phyloP scores from a whole-genome alignment of 1,140 invertebrate genomes.

The Dreissena rostriformis region DNA sequence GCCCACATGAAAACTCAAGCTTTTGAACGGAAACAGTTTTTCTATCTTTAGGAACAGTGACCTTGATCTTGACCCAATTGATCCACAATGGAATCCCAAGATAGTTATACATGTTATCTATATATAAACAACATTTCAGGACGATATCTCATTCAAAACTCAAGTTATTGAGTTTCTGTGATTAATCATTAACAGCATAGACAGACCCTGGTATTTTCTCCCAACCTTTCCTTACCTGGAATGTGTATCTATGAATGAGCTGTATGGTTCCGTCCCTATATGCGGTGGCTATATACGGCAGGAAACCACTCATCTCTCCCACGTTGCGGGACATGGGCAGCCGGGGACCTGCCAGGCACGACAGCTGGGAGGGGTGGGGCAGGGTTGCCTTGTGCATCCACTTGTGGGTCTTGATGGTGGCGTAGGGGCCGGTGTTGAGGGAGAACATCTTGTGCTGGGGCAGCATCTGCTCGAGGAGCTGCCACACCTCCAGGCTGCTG shows the following conservation, averaged over 20 bases:
- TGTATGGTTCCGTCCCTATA: conserved; percentile 89
- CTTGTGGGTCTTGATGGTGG: conserved; percentile 85
- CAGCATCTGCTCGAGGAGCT: conserved; percentile 89
- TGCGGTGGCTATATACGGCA: conserved; percentile 87
- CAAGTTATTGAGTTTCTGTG: too few relatives aligned
- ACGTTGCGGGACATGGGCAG: conserved; percentile 80
- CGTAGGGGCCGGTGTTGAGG: conserved; percentile 83
- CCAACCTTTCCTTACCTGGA: conserved; percentile 82
- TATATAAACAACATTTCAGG: too few relatives aligned
- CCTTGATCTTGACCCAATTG: too few relatives aligned
- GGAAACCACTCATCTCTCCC: conserved; percentile 87
- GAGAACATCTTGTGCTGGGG: conserved; percentile 89
- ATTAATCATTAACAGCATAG: too few relatives aligned
- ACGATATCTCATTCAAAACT: too few relatives aligned
- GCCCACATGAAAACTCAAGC: too few relatives aligned
- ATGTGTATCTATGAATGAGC: conserved; percentile 88
- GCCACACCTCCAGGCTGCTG: conserved; percentile 92
- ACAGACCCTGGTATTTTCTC: too few relatives aligned
- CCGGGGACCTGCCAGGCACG: conserved; percentile 76
- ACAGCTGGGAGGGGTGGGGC: conserved; percentile 70
- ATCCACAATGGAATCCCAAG: too few relatives aligned
- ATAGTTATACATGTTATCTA: too few relatives aligned
- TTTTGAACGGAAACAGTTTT: too few relatives aligned
- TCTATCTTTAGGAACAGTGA: too few relatives aligned
- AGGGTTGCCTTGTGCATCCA: conserved; percentile 84